phyloP scores from a whole-genome alignment of 2,888 invertebrate genomes.

The Troides aeacus region DNA sequence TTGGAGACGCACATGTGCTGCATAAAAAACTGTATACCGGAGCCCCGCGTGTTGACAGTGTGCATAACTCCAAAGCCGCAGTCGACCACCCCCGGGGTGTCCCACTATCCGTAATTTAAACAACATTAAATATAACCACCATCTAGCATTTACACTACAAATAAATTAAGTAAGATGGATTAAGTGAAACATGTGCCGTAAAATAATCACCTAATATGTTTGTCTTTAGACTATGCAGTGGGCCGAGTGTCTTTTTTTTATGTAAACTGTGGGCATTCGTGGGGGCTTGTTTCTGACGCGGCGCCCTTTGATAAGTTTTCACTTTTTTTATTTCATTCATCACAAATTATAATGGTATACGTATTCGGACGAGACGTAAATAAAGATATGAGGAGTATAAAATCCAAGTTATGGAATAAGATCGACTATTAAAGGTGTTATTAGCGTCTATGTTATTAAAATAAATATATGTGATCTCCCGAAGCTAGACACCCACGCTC shows the following conservation, averaged over 20 bases:
- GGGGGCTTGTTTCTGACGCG: conserved; percentile 17
- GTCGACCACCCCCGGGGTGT: conserved; percentile 58
- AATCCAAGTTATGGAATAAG: conserved; percentile 11
- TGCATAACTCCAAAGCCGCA: conserved; percentile 67
- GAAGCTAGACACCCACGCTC: conserved; percentile 35
- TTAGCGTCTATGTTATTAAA: conserved; percentile 23
- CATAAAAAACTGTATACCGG: conserved; percentile 68
- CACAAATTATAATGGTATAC: conserved; percentile 22
- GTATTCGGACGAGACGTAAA: conserved; percentile 16
- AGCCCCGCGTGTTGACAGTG: conserved; percentile 70
- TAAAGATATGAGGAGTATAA: conserved; percentile 23
- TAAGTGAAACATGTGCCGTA: conserved; percentile 32
- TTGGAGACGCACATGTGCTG: conserved; percentile 64
- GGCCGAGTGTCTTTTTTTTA: conserved; percentile 18
- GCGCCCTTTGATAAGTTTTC: conserved; percentile 27
- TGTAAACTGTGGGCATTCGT: conserved; percentile 17
- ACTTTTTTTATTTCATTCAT: conserved; percentile 26
- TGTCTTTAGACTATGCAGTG: conserved; percentile 24
- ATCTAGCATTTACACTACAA: conserved; percentile 34
- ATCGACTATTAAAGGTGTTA: conserved; percentile 22
- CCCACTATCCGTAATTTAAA: conserved; percentile 37
- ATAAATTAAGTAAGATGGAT: conserved; percentile 34
- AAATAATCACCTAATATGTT: conserved; percentile 32
- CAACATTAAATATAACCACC: conserved; percentile 38
- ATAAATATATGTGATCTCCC: conserved; percentile 15